These are phyloP conservation scores for Sebastes fasciatus DNA, from an alignment of 2,113 vertebrate species.

Conservation along the genomic window DNA sequence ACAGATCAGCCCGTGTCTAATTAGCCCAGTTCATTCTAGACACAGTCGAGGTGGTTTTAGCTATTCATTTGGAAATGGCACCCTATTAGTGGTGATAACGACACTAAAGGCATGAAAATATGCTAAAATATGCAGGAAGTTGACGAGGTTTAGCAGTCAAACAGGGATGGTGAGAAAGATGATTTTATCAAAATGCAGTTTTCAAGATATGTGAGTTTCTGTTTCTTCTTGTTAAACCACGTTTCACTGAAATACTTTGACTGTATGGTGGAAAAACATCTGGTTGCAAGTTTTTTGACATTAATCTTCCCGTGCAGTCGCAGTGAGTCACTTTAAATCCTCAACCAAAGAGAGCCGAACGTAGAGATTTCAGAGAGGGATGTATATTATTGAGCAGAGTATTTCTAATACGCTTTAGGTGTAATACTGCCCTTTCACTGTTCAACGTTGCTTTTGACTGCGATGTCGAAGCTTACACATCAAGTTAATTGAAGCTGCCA, in stretches of 20 bases:
- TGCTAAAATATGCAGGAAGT: slow-evolving; percentile 15
- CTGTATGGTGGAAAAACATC: slow-evolving; percentile 33
- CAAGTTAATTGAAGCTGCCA: slow-evolving; percentile 29
- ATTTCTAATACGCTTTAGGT: slow-evolving; percentile 20
- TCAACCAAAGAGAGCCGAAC: slow-evolving; percentile 21
- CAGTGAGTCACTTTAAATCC: slow-evolving; percentile 53
- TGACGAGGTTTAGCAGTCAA: background rate
- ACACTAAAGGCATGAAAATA: background rate
- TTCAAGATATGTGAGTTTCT: background rate
- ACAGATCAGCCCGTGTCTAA: slow-evolving; percentile 39
- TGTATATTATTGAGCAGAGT: slow-evolving; percentile 19
- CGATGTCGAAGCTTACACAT: slow-evolving; percentile 25
- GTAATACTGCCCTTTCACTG: slow-evolving; percentile 33
- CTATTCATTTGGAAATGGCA: slow-evolving; percentile 19
- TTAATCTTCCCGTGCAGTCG: slow-evolving; percentile 53
- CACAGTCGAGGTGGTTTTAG: slow-evolving; percentile 36
- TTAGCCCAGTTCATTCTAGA: slow-evolving; percentile 42
- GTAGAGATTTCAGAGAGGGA: slow-evolving; percentile 23
- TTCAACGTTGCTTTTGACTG: slow-evolving; percentile 39
- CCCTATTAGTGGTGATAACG: slow-evolving; percentile 4
- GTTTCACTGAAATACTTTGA: slow-evolving; percentile 15
- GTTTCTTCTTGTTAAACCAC: background rate
- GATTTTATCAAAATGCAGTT: slow-evolving; percentile 8
- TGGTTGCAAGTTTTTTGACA: slow-evolving; percentile 48
- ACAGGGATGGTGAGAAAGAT: background rate